A percentile compares a stretch with the other conserved stretches of the same genome.
Conservation (phyloP, 2,113 vertebrate species). For the Patagioenas fasciata region DNA sequence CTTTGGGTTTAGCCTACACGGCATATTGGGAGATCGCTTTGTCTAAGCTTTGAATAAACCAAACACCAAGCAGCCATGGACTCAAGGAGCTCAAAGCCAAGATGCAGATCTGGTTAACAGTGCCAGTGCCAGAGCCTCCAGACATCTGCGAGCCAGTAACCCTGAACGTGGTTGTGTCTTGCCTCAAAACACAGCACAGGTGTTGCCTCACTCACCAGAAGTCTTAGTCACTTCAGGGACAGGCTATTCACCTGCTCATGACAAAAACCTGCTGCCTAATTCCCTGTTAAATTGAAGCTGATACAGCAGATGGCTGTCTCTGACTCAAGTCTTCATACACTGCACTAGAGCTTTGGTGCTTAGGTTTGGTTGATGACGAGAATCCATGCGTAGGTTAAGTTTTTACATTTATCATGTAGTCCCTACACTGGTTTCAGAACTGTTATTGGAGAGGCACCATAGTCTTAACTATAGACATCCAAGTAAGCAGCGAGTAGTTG, state of each 20-base stretch:
- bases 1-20: background rate
- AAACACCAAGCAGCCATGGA: fast-evolving
- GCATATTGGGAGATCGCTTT: background rate
- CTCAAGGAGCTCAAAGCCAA: background rate
- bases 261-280: background rate
- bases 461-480: background rate
- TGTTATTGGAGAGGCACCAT: background rate
- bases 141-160: background rate
- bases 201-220: background rate
- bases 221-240: background rate
- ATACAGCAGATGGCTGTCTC: background rate
- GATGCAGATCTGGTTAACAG: background rate
- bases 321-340: background rate
- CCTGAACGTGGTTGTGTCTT: fast-evolving
- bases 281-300: background rate
- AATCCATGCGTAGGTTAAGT: background rate
- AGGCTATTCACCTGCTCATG: background rate
- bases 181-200: background rate
- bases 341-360: background rate
- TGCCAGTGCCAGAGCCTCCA: background rate
- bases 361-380: background rate
- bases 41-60: background rate
- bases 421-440: background rate
- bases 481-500: background rate
- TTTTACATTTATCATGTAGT: background rate